A percentile compares a stretch with the other conserved stretches of the same genome.
phyloP scores from a whole-genome alignment of 2,113 vertebrate genomes.

The Rhegmatorhina hoffmannsi region DNA sequence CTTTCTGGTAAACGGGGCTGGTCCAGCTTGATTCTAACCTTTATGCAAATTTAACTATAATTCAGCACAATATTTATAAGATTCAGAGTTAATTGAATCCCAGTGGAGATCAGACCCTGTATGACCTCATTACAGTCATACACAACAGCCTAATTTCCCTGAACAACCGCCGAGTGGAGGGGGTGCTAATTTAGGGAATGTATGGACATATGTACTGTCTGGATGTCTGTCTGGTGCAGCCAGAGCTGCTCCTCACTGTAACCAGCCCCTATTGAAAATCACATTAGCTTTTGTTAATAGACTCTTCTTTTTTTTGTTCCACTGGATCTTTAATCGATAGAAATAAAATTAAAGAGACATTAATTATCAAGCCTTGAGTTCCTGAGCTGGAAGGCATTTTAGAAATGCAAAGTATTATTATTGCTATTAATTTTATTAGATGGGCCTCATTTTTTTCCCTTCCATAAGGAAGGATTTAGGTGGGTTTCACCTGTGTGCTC shows the following conservation, averaged over 20 bases:
- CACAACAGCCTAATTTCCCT: constrained; percentile 70
- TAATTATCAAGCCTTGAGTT: constrained; percentile 61
- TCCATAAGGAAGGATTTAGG: constrained; percentile 21
- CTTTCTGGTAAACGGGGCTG: constrained; percentile 10
- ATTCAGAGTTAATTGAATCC: constrained; percentile 78
- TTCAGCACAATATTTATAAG: constrained; percentile 78
- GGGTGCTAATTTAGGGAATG: constrained; percentile 49
- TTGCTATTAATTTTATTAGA: constrained; percentile 60
- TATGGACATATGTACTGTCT: constrained; percentile 61
- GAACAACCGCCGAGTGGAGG: constrained; percentile 56
- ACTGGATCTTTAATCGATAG: constrained; percentile 62
- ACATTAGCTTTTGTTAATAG: constrained; percentile 67
- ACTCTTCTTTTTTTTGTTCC: constrained; percentile 27
- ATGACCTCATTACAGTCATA: constrained; percentile 76
- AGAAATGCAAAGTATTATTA: constrained; percentile 63
- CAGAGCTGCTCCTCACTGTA: constrained; percentile 7
- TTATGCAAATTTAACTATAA: constrained; percentile 72
- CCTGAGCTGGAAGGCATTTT: constrained; percentile 64
- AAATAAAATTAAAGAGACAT: constrained; percentile 68
- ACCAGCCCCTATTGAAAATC: constrained; percentile 47
- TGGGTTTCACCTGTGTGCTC: constrained; percentile 41
- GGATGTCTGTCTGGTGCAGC: constrained; percentile 47
- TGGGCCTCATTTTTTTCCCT: constrained; percentile 14
- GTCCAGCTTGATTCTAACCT: constrained; percentile 66
- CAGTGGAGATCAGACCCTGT: constrained; percentile 73